Evolutionary conservation across 2,888 invertebrate species (phyloP).

Genomic region (Sarcophaga variegata): DNA sequence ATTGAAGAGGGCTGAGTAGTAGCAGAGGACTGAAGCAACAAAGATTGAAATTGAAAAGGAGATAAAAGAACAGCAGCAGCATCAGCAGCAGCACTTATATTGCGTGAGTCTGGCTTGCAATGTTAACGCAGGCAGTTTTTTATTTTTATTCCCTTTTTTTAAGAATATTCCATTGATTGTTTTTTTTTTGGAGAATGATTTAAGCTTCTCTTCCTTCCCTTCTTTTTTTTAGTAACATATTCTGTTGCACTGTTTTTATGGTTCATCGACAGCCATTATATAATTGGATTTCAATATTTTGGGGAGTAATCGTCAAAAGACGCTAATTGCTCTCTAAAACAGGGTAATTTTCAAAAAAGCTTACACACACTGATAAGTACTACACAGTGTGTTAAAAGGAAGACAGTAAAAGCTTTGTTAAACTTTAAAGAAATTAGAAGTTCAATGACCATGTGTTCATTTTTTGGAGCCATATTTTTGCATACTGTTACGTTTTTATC

Average conservation of each 20-base stretch:
- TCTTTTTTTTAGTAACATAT: not conserved
- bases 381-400: too few species aligned
- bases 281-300: slow-evolving; percentile 38
- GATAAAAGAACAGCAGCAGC: not conserved
- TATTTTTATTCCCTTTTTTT: too few species aligned
- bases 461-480: too few species aligned
- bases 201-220: not conserved
- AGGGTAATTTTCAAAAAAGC: slow-evolving; percentile 34
- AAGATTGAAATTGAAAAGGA: slow-evolving; percentile 2
- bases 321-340: slow-evolving; percentile 69
- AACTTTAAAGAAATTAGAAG: too few species aligned
- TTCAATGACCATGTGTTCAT: too few species aligned
- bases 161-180: too few species aligned
- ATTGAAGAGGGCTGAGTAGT: slow-evolving; percentile 7
- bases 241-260: slow-evolving; percentile 3
- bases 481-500: too few species aligned
- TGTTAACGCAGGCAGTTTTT: not conserved
- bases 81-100: slow-evolving; percentile 37
- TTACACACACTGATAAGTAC: too few species aligned
- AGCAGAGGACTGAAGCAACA: slow-evolving; percentile 18
- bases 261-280: not conserved
- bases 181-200: too few species aligned
- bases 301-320: slow-evolving; percentile 65
- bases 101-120: slow-evolving; percentile 60
- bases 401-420: too few species aligned